Base-by-base conservation (phyloP, 2,888 invertebrate genomes). In the Volucella inanis region DNA sequence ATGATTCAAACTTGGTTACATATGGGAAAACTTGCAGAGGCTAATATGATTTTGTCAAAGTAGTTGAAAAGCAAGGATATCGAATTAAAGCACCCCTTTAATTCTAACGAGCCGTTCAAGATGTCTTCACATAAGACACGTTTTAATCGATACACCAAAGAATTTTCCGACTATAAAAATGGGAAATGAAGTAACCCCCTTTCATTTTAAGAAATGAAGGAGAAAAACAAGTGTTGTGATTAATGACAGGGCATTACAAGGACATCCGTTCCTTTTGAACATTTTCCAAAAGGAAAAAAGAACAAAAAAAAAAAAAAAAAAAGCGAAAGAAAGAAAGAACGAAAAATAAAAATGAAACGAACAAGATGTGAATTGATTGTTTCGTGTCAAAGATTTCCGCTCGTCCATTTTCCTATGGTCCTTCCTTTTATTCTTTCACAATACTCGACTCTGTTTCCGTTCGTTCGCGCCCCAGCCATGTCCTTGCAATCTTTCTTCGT, bases 351-450 rank as follows among this genome's bases (percentile, higher is more conserved):
- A 59, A 11, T 12, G 22, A 18, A 47, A 11, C 12, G 61, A 83
- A 84, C 84, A 75, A 84, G 84, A 80, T 80, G 79, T 84, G 70
- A 80, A 84, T 84, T 84, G 84, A 84, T 84, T 84, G 84, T 84
- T 84, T 71, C 71, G 80, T 84, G 84, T 84, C 84, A 84, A 84
- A 84, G 79, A 70, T 80, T 80, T 79, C 84, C 80, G 74, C 62
- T 80, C 59, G 80, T 62, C 67, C 62, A 70, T 71, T 75, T 75
- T 52, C 52, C 59, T 65, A 70, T 12, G 43, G 59, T 52, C 50
- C 59, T 71, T 65, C 57, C 65, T 65, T 72, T 52, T 43, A 55
- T 61, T 54, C 54, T 41, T 61, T 57, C 10, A 38, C 14, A 50
- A 68, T 45, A 61, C 57, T 67, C 43, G 71, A 72, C 50, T 22